phyloP scores from a whole-genome alignment of 2,113 vertebrate genomes.

The Ctenodactylus gundi region DNA sequence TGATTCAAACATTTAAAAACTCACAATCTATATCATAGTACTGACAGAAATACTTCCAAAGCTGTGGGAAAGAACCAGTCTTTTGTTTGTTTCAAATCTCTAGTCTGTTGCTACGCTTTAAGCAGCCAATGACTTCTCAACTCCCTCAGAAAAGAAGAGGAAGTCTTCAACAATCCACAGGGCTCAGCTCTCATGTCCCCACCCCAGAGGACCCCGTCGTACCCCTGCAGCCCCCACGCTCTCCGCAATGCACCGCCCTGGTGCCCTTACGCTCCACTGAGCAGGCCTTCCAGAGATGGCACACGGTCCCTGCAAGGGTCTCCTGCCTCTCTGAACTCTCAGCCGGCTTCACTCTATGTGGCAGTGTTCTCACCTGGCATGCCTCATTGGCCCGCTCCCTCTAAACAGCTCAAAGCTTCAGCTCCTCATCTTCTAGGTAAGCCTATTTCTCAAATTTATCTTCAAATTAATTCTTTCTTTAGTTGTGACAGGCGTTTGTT shows the following conservation, averaged over 20 bases:
- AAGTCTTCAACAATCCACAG: neutral
- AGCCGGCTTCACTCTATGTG: neutral
- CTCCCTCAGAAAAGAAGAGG: neutral
- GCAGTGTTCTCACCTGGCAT: neutral
- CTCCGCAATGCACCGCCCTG: constrained; percentile 21
- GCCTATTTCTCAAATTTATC: constrained; percentile 18
- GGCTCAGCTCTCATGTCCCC: no score
- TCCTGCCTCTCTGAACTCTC: neutral
- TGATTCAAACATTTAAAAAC: neutral
- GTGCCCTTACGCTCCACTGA: no score
- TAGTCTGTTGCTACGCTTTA: neutral
- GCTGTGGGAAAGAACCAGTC: neutral
- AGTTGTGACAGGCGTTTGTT: neutral
- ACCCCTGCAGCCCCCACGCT: neutral
- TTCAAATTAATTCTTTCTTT: constrained; percentile 16
- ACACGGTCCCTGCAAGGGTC: neutral
- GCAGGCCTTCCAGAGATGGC: neutral
- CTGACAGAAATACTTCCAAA: constrained; percentile 33
- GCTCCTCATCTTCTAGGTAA: neutral
- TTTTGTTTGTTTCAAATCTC: neutral
- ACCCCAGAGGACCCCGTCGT: neutral
- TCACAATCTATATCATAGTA: neutral
- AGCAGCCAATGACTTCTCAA: neutral
- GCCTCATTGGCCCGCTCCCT: neutral
- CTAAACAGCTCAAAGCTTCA: neutral